A percentile compares a stretch with the other conserved stretches of the same genome.
phyloP scores from a whole-genome alignment of 2,797 vertebrate species.

The Anas acuta region DNA sequence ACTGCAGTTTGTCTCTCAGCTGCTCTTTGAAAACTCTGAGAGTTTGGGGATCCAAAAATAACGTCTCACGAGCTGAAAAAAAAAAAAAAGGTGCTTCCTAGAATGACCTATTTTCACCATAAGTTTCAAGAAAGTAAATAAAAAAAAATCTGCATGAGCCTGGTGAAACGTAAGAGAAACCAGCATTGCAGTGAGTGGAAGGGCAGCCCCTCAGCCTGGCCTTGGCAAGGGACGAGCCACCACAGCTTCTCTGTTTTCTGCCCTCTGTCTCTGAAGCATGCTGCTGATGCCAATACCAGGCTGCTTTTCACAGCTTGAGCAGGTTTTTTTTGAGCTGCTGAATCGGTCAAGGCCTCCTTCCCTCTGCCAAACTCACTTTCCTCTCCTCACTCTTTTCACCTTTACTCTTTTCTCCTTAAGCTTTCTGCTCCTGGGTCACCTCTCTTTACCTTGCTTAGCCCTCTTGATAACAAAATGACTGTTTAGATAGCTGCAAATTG shows the following conservation, averaged over 20 bases:
- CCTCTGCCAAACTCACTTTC: not conserved
- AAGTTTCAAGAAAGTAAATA: not conserved
- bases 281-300: not conserved
- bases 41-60: conserved; percentile 21
- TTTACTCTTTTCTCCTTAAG: not conserved
- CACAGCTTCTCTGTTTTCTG: not conserved
- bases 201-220: not conserved
- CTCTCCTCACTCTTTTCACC: not conserved
- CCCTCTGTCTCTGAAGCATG: not conserved
- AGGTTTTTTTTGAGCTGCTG: not conserved
- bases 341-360: not conserved
- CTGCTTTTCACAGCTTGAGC: not conserved
- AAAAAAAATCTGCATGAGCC: not conserved
- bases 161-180: not conserved
- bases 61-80: not conserved
- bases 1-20: not conserved
- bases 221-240: not conserved
- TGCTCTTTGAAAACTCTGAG: not conserved
- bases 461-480: not conserved
- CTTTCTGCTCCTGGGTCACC: not conserved
- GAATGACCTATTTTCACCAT: not conserved
- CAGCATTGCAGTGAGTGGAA: not conserved
- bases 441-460: not conserved
- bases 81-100: conserved; percentile 1
- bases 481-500: not conserved